Conservation (phyloP, 2,113 vertebrate species). For the Silurus glanis region DNA sequence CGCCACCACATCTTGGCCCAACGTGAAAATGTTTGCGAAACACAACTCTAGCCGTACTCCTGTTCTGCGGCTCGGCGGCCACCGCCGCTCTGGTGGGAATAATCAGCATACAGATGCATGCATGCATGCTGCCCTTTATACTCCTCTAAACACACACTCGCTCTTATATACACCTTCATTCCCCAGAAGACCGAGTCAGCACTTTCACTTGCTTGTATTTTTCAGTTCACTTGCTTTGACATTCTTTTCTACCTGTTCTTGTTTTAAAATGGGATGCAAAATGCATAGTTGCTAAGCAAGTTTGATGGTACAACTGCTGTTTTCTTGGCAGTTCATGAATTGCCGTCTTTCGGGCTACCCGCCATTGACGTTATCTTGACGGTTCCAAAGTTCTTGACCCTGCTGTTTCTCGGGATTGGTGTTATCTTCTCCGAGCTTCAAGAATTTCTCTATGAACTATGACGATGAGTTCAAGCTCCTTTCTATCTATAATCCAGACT, state of each 20-base stretch:
- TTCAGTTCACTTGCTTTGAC: constrained; percentile 1
- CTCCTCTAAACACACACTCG: not conserved
- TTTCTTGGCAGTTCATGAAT: not conserved
- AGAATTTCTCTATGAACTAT: not conserved
- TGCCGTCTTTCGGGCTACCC: too few relatives aligned
- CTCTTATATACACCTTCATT: constrained; percentile 5
- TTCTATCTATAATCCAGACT: not conserved
- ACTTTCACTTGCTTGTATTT: not conserved
- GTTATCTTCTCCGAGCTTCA: not conserved
- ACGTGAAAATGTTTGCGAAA: constrained; percentile 69
- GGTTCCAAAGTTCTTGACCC: not conserved
- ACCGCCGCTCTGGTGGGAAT: constrained; percentile 48
- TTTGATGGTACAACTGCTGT: not conserved
- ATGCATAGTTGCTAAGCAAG: not conserved
- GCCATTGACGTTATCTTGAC: not conserved
- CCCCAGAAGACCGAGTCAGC: not conserved
- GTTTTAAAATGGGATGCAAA: not conserved
- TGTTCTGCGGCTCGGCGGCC: constrained; percentile 57
- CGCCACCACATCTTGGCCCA: constrained; percentile 58
- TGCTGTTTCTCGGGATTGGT: not conserved
- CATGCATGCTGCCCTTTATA: constrained; percentile 1
- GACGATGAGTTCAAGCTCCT: not conserved
- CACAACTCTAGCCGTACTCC: constrained; percentile 62
- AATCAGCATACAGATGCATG: constrained; percentile 44
- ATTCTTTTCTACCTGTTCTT: not conserved